Percentiles rank a stretch among this genome's conserved stretches.
Conservation (phyloP, 1,140 invertebrate species). For the Orchestia grillus region DNA sequence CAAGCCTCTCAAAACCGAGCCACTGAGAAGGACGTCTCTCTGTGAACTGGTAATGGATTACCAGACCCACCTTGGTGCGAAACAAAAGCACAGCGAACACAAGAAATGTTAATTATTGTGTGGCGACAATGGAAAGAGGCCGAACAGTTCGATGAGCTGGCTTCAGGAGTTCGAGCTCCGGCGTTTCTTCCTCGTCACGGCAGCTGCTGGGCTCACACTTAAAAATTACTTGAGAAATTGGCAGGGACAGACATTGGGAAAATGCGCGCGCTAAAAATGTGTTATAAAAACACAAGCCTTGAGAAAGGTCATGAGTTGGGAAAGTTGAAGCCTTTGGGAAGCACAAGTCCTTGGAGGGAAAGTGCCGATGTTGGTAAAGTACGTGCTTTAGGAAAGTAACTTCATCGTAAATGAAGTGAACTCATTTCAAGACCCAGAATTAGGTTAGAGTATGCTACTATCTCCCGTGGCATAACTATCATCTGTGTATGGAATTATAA, state of each 20-base stretch:
- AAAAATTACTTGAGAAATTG: not conserved
- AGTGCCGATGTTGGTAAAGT: too few species aligned
- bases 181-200: not conserved
- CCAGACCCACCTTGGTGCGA: not conserved
- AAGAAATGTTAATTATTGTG: constrained; percentile 18
- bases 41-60: constrained; percentile 17
- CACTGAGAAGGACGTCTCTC: not conserved
- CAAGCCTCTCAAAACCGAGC: not conserved
- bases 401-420: too few species aligned
- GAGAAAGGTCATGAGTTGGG: too few species aligned
- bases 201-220: not conserved
- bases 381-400: too few species aligned
- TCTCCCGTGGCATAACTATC: too few species aligned
- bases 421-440: too few species aligned
- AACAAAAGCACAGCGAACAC: constrained; percentile 20
- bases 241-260: not conserved
- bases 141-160: not conserved
- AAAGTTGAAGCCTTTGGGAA: too few species aligned
- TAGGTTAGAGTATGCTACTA: too few species aligned
- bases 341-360: too few species aligned
- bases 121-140: not conserved
- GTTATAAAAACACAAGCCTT: too few species aligned
- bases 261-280: too few species aligned
- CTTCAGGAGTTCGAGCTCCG: not conserved
- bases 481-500: too few species aligned